Base-by-base conservation (phyloP, 2,797 vertebrate genomes). In the Hyperoplus immaculatus region DNA sequence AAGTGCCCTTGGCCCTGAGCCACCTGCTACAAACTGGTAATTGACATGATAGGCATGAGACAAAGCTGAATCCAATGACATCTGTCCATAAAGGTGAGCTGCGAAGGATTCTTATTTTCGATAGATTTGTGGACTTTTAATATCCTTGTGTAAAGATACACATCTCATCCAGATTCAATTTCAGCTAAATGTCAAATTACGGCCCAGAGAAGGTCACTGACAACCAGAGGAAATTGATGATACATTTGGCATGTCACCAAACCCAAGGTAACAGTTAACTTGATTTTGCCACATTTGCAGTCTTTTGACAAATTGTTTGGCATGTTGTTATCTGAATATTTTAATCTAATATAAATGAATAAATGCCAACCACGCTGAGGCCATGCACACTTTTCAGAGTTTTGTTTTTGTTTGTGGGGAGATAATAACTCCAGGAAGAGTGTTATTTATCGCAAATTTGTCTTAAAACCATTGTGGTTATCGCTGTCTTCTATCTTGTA, bases 401-500 rank as follows among this genome's bases (percentile, higher is more conserved):
- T 84, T 86, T 76, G 60, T 80, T 88, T 87, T 87, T 84, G 70
- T 85, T 88, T 85, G 64, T 69, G 56, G 64, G 45, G 74, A 84
- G 83, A 90, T 91, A 29, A 29, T 29, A 87, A 88, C 82, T 80
- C 81, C 80, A 82, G 87, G 83, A 87, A 70, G 43, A 87, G 82
- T 29, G 89, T 92, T 92, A 89, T 90, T 92, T 83, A 75, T 78
- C 87, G 80, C 83, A 84, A 84, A 86, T 91, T 78, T 82, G 72
- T 91, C 87, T 88, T 78, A 84, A 83, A 89, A 88, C 75, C 87
- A 72, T 71, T 83, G 29, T 74, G 65, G 82, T 92, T 93, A 92
- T 94, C 93, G 13, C 65, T 78, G 71, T 83, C 75, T 36, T 92
- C 89, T 88, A 92, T 93, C 91, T 91, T 91, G 91, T 92, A 86